These are phyloP conservation scores for Drosophila aldrichi DNA, from an alignment of 2,888 invertebrate species.

Conservation along the genomic window DNA sequence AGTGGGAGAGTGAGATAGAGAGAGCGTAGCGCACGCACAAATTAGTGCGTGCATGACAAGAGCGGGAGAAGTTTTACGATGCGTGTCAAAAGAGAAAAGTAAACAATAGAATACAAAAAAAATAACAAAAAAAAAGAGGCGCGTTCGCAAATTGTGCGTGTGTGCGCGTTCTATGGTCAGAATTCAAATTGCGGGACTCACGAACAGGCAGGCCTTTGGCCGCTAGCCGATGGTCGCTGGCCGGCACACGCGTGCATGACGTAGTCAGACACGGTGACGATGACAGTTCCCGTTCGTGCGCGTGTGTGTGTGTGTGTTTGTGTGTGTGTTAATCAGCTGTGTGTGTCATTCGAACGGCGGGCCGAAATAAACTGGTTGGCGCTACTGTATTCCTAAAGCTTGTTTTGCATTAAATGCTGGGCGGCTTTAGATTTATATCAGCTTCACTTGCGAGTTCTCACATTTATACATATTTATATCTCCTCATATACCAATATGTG, in stretches of 20 bases:
- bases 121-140: slow-evolving; percentile 30
- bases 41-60: slow-evolving; percentile 44
- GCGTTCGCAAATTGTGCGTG: slow-evolving; percentile 53
- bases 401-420: slow-evolving; percentile 1
- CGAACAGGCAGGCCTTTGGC: slow-evolving; percentile 13
- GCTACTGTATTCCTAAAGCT: slow-evolving; percentile 12
- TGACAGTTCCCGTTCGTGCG: slow-evolving; percentile 20
- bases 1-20: neutral
- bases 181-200: slow-evolving; percentile 17
- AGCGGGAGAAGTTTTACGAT: slow-evolving; percentile 8
- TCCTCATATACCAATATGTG: neutral
- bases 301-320: slow-evolving; percentile 14
- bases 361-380: slow-evolving; percentile 49
- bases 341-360: slow-evolving; percentile 57
- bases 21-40: slow-evolving; percentile 40
- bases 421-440: neutral
- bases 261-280: slow-evolving; percentile 37
- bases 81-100: slow-evolving; percentile 19
- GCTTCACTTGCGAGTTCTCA: slow-evolving; percentile 6
- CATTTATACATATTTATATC: neutral
- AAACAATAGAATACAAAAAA: slow-evolving; percentile 62
- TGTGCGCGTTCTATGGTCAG: slow-evolving; percentile 23
- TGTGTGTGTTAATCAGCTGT: slow-evolving; percentile 37
- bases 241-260: slow-evolving; percentile 42
- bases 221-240: slow-evolving; percentile 21